Evolutionary conservation across 1,140 invertebrate species (phyloP).

Genomic region (Drosophila orosa): DNA sequence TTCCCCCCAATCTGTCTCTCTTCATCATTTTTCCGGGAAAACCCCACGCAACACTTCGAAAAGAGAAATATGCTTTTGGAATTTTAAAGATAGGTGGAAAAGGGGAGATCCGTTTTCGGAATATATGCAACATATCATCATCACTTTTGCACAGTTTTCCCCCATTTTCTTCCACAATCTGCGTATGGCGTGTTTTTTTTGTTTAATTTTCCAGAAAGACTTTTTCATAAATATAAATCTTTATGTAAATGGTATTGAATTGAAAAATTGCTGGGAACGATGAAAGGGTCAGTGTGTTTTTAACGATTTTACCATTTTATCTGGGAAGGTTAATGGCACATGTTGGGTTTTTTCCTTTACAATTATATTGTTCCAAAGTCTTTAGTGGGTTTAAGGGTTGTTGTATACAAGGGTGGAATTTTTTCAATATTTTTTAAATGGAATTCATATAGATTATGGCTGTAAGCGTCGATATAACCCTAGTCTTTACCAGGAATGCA

Average conservation of each 20-base stretch:
- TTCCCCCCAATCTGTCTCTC: conserved; percentile 34
- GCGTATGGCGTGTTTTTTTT: conserved; percentile 6
- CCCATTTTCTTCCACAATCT: conserved; percentile 24
- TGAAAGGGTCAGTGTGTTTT: conserved; percentile 14
- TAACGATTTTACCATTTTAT: neutral
- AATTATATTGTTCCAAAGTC: neutral
- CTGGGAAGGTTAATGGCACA: conserved; percentile 2
- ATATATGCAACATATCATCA: conserved; percentile 13
- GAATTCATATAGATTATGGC: neutral
- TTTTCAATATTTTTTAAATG: neutral
- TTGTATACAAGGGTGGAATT: no score
- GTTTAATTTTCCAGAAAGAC: conserved; percentile 28
- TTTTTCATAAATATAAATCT: conserved; percentile 34
- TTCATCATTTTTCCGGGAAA: conserved; percentile 14
- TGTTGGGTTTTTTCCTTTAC: neutral
- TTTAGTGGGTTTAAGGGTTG: conserved; percentile 1
- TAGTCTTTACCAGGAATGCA: no score
- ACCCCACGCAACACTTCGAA: conserved; percentile 1
- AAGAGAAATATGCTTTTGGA: conserved; percentile 20
- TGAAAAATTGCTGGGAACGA: conserved; percentile 20
- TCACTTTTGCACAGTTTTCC: conserved; percentile 14
- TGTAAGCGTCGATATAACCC: no score
- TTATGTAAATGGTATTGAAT: conserved; percentile 28
- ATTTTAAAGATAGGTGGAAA: conserved; percentile 28
- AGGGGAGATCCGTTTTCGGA: no score